A percentile compares a stretch with the other conserved stretches of the same genome.
Conservation (phyloP, 2,888 invertebrate genomes). For the Mongoloraphidia duomilia region DNA sequence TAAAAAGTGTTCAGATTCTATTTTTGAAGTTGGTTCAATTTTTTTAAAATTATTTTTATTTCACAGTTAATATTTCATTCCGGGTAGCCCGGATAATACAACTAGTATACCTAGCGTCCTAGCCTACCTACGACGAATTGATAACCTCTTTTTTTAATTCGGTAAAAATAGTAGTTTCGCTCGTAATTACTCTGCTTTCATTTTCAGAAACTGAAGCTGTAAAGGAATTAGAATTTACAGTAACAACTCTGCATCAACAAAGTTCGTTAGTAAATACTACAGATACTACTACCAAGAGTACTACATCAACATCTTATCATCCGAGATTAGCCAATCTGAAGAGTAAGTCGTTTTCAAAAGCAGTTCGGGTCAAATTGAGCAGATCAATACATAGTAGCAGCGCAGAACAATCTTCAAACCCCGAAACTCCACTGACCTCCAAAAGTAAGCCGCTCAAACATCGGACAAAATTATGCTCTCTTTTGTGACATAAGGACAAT, state of each 20-base stretch:
- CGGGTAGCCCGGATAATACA: too few relatives aligned
- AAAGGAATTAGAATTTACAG: constrained; percentile 75
- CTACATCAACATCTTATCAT: constrained; percentile 23
- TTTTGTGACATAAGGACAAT: constrained; percentile 28
- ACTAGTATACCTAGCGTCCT: too few relatives aligned
- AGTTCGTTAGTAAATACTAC: constrained; percentile 22
- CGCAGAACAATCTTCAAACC: not conserved
- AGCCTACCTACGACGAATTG: too few relatives aligned
- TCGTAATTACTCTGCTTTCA: constrained; percentile 5
- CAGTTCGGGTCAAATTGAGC: constrained; percentile 36
- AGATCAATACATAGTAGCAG: constrained; percentile 35
- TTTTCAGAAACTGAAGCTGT: constrained; percentile 58
- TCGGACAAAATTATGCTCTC: constrained; percentile 30
- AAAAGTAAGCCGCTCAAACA: constrained; percentile 22
- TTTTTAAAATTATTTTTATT: too few relatives aligned
- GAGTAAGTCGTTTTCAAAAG: constrained; percentile 36
- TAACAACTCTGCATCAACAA: constrained; percentile 58
- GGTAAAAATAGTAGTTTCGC: too few relatives aligned
- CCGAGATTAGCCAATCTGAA: constrained; percentile 34
- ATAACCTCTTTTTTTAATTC: too few relatives aligned
- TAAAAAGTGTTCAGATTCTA: too few relatives aligned
- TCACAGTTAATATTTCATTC: too few relatives aligned
- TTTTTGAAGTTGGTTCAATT: too few relatives aligned
- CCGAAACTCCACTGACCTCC: constrained; percentile 1
- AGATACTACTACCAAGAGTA: constrained; percentile 29